Percentiles rank a stretch among this genome's conserved stretches.
phyloP scores from a whole-genome alignment of 2,888 invertebrate species.

The Rhingia campestris region DNA sequence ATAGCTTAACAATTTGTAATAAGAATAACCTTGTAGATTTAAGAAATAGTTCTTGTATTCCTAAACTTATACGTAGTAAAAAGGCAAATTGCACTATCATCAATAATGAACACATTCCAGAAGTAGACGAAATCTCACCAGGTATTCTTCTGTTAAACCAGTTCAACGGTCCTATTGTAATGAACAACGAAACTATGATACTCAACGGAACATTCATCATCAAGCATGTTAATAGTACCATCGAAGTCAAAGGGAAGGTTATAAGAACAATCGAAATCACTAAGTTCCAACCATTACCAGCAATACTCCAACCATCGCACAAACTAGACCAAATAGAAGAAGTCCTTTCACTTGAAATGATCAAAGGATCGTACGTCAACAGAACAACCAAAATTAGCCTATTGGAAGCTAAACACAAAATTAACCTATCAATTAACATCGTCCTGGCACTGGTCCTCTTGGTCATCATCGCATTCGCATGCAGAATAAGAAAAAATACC shows the following conservation, averaged over 20 bases:
- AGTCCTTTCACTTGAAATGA: neutral
- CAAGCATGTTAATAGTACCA: neutral
- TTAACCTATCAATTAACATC: slow-evolving; percentile 1
- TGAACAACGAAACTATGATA: slow-evolving; percentile 1
- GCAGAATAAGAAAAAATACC: too few species aligned
- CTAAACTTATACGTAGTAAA: slow-evolving; percentile 1
- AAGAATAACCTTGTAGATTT: slow-evolving; percentile 17
- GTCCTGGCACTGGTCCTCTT: neutral
- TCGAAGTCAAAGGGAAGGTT: neutral
- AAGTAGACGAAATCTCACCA: slow-evolving; percentile 9
- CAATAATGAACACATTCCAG: slow-evolving; percentile 12
- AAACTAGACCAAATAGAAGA: too few species aligned
- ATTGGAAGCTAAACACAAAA: slow-evolving; percentile 8
- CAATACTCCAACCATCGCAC: too few species aligned
- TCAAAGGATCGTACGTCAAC: neutral
- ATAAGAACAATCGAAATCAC: too few species aligned
- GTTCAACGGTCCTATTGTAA: neutral
- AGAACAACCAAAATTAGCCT: neutral
- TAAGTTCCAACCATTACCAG: too few species aligned
- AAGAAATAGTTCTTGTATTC: slow-evolving; percentile 15
- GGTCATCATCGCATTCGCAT: too few species aligned
- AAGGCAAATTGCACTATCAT: slow-evolving; percentile 5
- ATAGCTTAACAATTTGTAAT: slow-evolving; percentile 23
- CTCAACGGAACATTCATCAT: neutral
- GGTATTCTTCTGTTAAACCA: slow-evolving; percentile 16